Conservation (phyloP, 2,888 invertebrate genomes). For the Nycteola revayana region DNA sequence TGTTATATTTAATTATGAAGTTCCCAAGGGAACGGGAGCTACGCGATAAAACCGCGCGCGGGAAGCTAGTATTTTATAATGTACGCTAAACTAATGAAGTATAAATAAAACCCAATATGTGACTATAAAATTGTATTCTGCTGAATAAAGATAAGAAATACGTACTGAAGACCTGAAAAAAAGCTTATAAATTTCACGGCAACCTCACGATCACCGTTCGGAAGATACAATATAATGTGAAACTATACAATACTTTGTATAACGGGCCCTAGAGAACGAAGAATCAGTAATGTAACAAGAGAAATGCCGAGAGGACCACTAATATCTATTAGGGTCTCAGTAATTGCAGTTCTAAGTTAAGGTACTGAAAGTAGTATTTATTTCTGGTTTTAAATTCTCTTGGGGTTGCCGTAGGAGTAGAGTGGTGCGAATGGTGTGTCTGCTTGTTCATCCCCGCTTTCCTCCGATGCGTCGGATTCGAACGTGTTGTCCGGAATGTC, state of each 20-base stretch:
- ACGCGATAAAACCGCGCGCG: too few relatives aligned
- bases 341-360: too few relatives aligned
- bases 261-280: too few relatives aligned
- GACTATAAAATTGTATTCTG: slow-evolving; percentile 69
- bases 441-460: slow-evolving; percentile 87
- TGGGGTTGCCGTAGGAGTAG: slow-evolving; percentile 75
- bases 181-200: slow-evolving; percentile 33
- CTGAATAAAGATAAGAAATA: slow-evolving; percentile 65
- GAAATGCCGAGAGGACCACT: not conserved
- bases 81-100: slow-evolving; percentile 1
- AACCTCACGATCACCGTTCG: slow-evolving; percentile 31
- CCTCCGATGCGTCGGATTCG: slow-evolving; percentile 97
- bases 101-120: slow-evolving; percentile 45
- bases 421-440: slow-evolving; percentile 77
- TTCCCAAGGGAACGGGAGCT: too few relatives aligned
- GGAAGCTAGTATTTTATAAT: too few relatives aligned
- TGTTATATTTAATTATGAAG: too few relatives aligned
- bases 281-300: not conserved
- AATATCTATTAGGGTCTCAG: too few relatives aligned
- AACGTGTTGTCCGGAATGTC: slow-evolving; percentile 99
- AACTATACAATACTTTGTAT: slow-evolving; percentile 21
- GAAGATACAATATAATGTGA: slow-evolving; percentile 15
- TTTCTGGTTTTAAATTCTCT: slow-evolving; percentile 63
- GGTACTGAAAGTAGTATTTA: not conserved
- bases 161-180: slow-evolving; percentile 47